These are phyloP conservation scores for Entomobrya multifasciata DNA, from an alignment of 2,888 invertebrate species.

Conservation along the genomic window DNA sequence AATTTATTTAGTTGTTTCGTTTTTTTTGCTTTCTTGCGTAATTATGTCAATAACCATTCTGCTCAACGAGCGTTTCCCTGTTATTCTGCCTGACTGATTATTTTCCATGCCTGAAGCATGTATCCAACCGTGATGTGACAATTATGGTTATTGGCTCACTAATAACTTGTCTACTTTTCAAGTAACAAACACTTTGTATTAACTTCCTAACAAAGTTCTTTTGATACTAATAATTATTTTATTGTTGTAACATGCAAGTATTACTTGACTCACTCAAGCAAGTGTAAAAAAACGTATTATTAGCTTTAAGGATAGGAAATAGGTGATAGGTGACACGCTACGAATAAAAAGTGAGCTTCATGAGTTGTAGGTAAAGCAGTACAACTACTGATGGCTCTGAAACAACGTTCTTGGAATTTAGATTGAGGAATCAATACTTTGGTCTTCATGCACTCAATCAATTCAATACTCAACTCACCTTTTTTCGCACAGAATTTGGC, in stretches of 20 bases:
- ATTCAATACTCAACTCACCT: not conserved
- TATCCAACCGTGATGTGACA: no score
- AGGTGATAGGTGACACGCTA: not conserved
- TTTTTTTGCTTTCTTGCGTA: conserved; percentile 17
- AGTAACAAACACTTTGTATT: no score
- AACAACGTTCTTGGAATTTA: no score
- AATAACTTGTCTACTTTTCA: no score
- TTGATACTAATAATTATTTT: not conserved
- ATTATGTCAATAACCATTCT: conserved; percentile 27
- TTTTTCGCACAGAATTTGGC: no score
- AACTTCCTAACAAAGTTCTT: no score
- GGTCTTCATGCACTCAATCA: not conserved
- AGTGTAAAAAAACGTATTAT: not conserved
- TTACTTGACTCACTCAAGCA: not conserved
- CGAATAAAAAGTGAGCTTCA: no score
- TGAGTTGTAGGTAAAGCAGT: no score
- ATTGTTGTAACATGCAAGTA: not conserved
- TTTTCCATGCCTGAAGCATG: no score
- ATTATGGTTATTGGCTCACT: not conserved
- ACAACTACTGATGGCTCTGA: no score
- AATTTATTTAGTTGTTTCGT: not conserved
- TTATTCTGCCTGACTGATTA: no score
- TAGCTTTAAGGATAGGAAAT: not conserved
- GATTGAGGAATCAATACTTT: not conserved
- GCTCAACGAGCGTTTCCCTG: no score